A percentile compares a stretch with the other conserved stretches of the same genome.
Conservation (phyloP, 2,113 vertebrate species). For the Neotoma lepida region DNA sequence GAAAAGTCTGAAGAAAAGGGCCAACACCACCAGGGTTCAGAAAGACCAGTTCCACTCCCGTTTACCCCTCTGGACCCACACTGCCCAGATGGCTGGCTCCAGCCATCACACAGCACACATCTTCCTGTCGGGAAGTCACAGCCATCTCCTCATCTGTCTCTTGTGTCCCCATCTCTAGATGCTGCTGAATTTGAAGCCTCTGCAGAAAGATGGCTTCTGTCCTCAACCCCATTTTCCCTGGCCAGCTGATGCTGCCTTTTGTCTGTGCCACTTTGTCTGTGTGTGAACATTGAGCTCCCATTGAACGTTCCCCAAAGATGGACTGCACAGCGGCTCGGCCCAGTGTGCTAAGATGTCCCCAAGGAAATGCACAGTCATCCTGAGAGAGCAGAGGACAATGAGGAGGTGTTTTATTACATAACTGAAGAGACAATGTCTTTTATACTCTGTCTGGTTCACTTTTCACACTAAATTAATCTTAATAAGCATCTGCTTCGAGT, state of each 20-base stretch:
- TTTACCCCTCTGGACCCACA: neutral
- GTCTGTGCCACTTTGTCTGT: conserved; percentile 78
- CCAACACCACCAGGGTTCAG: neutral
- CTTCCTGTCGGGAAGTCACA: neutral
- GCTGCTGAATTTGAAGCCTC: neutral
- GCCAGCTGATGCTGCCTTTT: conserved; percentile 77
- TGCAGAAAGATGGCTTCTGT: conserved; percentile 43
- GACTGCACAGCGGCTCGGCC: conserved; percentile 51
- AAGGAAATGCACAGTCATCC: conserved; percentile 81
- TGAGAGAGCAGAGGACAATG: conserved; percentile 80
- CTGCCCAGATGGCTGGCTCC: neutral
- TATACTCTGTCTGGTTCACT: conserved; percentile 86
- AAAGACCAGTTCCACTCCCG: neutral
- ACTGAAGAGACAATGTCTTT: conserved; percentile 85
- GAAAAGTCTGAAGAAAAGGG: neutral
- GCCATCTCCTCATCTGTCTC: neutral
- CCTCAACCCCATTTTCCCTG: conserved; percentile 70
- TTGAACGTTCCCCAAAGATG: conserved; percentile 74
- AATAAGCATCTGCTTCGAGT: conserved; percentile 89
- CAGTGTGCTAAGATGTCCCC: conserved; percentile 76
- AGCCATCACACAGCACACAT: neutral
- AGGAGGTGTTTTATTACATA: conserved; percentile 85
- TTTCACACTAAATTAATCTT: conserved; percentile 90
- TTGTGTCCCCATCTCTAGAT: neutral
- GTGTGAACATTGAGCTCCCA: conserved; percentile 78